Evolutionary conservation across 2,797 vertebrate genomes (phyloP).

Genomic region (Pseudochirops cupreus): DNA sequence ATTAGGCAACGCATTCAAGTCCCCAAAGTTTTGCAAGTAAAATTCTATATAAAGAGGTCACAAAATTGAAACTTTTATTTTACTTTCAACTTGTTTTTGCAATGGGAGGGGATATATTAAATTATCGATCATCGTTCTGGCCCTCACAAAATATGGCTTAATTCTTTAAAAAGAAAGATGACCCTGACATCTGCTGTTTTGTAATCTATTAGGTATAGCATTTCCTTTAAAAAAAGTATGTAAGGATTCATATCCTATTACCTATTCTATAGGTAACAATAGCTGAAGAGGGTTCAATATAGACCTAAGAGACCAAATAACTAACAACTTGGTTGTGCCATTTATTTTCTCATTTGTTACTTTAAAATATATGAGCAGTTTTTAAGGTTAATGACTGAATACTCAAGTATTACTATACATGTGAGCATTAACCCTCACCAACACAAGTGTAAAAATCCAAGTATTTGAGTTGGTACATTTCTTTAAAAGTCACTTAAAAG

Average conservation of each 20-base stretch:
- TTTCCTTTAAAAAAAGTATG: conserved; percentile 72
- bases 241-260: conserved; percentile 84
- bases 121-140: conserved; percentile 82
- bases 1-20: conserved; percentile 81
- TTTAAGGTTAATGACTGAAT: conserved; percentile 71
- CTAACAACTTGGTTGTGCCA: conserved; percentile 72
- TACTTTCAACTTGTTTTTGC: conserved; percentile 79
- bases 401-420: conserved; percentile 59
- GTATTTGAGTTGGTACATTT: conserved; percentile 72
- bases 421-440: conserved; percentile 72
- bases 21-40: conserved; percentile 83
- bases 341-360: conserved; percentile 75
- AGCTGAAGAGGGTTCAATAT: conserved; percentile 82
- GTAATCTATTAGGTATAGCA: conserved; percentile 79
- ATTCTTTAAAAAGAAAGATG: conserved; percentile 86
- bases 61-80: conserved; percentile 79
- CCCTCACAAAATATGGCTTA: conserved; percentile 89
- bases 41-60: conserved; percentile 85
- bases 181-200: conserved; percentile 85
- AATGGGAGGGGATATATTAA: conserved; percentile 77
- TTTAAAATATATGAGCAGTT: conserved; percentile 72
- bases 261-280: conserved; percentile 82
- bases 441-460: conserved; percentile 76
- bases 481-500: conserved; percentile 72
- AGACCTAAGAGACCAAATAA: conserved; percentile 82